phyloP scores from a whole-genome alignment of 2,888 invertebrate species.

The Diadromus collaris region DNA sequence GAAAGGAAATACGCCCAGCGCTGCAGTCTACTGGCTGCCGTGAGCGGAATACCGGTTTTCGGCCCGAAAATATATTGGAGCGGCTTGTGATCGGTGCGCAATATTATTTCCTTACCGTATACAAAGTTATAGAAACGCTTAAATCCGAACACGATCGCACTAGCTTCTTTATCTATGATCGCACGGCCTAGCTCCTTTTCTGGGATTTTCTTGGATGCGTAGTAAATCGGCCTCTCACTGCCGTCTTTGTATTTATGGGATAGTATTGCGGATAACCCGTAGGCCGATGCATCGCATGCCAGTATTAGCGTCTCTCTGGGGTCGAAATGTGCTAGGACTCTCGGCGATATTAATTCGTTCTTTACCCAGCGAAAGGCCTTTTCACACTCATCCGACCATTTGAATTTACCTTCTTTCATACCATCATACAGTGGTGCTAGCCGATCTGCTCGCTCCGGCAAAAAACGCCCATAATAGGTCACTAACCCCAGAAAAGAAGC shows the following conservation, averaged over 20 bases:
- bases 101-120: background rate
- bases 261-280: slow-evolving; percentile 53
- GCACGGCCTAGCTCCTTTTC: background rate
- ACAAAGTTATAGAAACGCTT: slow-evolving; percentile 38
- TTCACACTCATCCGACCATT: slow-evolving; percentile 67
- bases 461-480: slow-evolving; percentile 74
- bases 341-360: slow-evolving; percentile 50
- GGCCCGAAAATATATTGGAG: slow-evolving; percentile 25
- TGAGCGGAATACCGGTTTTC: background rate
- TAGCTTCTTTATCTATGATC: slow-evolving; percentile 36
- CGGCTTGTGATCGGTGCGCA: slow-evolving; percentile 22
- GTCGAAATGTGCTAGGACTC: slow-evolving; percentile 59
- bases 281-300: slow-evolving; percentile 53
- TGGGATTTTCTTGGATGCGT: slow-evolving; percentile 6
- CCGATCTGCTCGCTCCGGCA: slow-evolving; percentile 66
- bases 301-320: slow-evolving; percentile 42
- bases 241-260: slow-evolving; percentile 54
- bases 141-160: slow-evolving; percentile 41
- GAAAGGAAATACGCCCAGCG: slow-evolving; percentile 21
- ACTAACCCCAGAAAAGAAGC: slow-evolving; percentile 67
- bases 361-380: slow-evolving; percentile 67
- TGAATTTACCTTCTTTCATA: slow-evolving; percentile 58
- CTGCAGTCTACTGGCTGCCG: slow-evolving; percentile 18
- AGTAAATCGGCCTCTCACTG: slow-evolving; percentile 15
- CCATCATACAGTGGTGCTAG: slow-evolving; percentile 67